A percentile compares a stretch with the other conserved stretches of the same genome.
These are phyloP conservation scores for Bilobella aurantiaca DNA, from an alignment of 1,140 invertebrate genomes.

Conservation along the genomic window DNA sequence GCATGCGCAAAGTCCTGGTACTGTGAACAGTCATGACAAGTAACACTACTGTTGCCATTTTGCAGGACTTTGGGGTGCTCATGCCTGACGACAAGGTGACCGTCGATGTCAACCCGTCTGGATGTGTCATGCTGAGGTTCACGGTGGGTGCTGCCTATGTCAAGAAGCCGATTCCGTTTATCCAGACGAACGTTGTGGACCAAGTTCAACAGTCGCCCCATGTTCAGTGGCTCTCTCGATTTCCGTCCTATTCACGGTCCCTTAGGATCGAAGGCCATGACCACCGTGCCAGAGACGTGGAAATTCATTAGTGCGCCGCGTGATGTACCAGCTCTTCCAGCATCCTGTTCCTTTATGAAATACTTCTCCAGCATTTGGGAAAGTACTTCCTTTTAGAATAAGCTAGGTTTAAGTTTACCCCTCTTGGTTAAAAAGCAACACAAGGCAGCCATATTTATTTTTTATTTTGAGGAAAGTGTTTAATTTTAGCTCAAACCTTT, in stretches of 20 bases:
- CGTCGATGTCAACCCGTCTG: constrained; percentile 87
- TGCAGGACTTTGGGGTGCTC: constrained; percentile 60
- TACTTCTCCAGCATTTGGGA: too few relatives aligned
- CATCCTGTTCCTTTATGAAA: too few relatives aligned
- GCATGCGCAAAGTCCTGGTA: constrained; percentile 80
- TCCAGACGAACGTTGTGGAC: neutral
- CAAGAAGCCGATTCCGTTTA: constrained; percentile 17
- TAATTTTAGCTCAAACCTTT: too few relatives aligned
- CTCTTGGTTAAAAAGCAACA: too few relatives aligned
- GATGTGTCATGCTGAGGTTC: constrained; percentile 33
- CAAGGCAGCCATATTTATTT: too few relatives aligned
- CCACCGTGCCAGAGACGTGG: neutral
- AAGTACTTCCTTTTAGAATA: too few relatives aligned
- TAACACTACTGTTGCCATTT: neutral
- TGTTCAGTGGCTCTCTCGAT: constrained; percentile 30
- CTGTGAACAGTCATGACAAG: constrained; percentile 41
- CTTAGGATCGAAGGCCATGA: constrained; percentile 12
- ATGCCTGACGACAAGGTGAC: constrained; percentile 77
- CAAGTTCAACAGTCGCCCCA: constrained; percentile 28
- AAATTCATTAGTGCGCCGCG: too few relatives aligned
- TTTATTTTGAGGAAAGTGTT: too few relatives aligned
- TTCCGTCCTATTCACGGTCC: constrained; percentile 20
- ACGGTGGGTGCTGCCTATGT: constrained; percentile 28
- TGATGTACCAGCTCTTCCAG: too few relatives aligned
- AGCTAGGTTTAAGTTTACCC: too few relatives aligned